These are phyloP conservation scores for Euglossa dilemma DNA, from an alignment of 1,140 invertebrate species.

Conservation along the genomic window DNA sequence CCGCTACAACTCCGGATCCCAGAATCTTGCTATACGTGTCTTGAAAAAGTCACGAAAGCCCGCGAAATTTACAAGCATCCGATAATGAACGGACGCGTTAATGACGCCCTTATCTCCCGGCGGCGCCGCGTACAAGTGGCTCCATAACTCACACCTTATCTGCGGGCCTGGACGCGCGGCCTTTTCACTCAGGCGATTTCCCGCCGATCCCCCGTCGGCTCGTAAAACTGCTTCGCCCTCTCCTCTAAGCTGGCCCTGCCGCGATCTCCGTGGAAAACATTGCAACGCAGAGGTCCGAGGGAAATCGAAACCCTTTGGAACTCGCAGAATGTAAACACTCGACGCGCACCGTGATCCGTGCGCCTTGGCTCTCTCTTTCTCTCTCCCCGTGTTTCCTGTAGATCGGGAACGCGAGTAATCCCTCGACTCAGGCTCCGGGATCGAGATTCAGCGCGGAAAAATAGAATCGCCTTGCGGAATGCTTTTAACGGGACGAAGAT, in stretches of 20 bases:
- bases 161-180: conserved; percentile 43
- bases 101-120: not conserved
- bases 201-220: conserved; percentile 39
- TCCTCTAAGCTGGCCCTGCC: not conserved
- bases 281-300: not conserved
- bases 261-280: not conserved
- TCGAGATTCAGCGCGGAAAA: not conserved
- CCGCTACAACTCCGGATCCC: too few relatives aligned
- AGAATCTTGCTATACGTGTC: not conserved
- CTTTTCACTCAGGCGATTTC: conserved; percentile 20
- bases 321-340: conserved; percentile 28
- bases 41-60: not conserved
- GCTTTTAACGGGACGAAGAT: conserved; percentile 4
- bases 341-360: conserved; percentile 11
- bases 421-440: not conserved
- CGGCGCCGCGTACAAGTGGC: conserved; percentile 34
- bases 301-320: not conserved
- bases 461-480: conserved; percentile 2
- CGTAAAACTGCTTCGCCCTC: conserved; percentile 64
- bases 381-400: not conserved
- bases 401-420: conserved; percentile 11
- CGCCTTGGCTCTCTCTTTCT: not conserved
- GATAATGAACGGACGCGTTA: conserved; percentile 21
- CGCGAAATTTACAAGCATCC: not conserved
- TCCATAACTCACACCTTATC: conserved; percentile 70